Conservation (phyloP, 1,140 invertebrate species). For the Drosophila baimaii region DNA sequence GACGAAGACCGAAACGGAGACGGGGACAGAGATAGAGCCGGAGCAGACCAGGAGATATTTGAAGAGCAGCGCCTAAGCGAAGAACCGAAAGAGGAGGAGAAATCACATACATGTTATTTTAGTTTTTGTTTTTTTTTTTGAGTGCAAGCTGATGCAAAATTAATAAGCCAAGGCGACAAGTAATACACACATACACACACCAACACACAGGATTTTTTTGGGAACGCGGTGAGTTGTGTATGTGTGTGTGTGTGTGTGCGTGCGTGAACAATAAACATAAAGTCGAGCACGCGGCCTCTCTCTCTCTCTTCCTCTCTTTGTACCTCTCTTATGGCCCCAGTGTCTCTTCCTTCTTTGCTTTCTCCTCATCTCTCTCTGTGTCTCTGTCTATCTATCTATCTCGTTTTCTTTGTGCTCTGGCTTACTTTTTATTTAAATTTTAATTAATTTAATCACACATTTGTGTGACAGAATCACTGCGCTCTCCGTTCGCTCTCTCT, state of each 20-base stretch:
- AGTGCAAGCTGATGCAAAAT: constrained; percentile 50
- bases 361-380: neutral
- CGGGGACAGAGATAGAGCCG: constrained; percentile 30
- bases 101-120: constrained; percentile 30
- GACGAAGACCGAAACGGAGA: constrained; percentile 22
- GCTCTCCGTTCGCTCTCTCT: neutral
- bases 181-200: constrained; percentile 24
- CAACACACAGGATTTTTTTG: constrained; percentile 38
- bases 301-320: neutral
- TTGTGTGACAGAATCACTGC: constrained; percentile 31
- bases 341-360: neutral
- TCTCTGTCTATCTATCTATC: neutral
- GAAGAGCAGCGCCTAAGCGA: constrained; percentile 13
- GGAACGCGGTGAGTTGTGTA: constrained; percentile 39
- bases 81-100: constrained; percentile 22
- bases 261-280: constrained; percentile 74
- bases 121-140: constrained; percentile 51
- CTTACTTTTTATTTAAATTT: constrained; percentile 52
- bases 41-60: constrained; percentile 22
- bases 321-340: neutral
- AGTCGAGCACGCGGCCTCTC: constrained; percentile 40
- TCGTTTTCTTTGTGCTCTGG: constrained; percentile 1
- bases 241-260: constrained; percentile 36
- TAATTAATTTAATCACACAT: constrained; percentile 60
- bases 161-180: constrained; percentile 45